Base-by-base conservation (phyloP, 2,113 vertebrate genomes). In the Archocentrus centrarchus region DNA sequence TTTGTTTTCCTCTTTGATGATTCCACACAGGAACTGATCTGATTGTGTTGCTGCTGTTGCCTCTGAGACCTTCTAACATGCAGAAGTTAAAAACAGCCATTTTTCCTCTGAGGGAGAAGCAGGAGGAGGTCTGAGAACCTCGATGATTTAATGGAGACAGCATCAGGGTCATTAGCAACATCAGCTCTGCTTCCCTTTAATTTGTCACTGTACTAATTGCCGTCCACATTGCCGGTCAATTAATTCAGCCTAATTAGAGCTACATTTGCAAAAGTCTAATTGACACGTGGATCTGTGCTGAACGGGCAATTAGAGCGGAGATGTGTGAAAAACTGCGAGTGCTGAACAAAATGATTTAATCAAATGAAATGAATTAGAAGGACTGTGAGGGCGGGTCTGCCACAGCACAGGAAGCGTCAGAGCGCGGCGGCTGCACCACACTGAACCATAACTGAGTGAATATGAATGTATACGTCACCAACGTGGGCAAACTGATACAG, bases 171-270 rank as follows among this genome's bases (percentile, higher is more conserved):
- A 88, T 93, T 90, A 92, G 53, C 90, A n/a, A 53, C 84, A 86
- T 79, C 70, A 81, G 84, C 84, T 87, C 86, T 89, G 92, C 89
- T 87, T 91, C 79, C 87, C 86, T 79, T 91, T 91, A 75, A 94
- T 93, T 92, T 88, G 89, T 91, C 90, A 75, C 77, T 75, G 55
- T 11, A 59, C 64, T 92, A 92, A 93, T 93, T 88, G 83, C 58
- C 35, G 85, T 91, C 84, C 86, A 90, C 92, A 86, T 68, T 47
- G 39, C 50, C 59, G 68, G 86, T 86, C 87, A 92, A 92, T 94
- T 93, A 93, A 95, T 94, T 92, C 79, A 82, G 84, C 77, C 84
- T 92, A 89, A 93, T 94, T 95, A 94, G 9, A 73, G 81, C 86
- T 79, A 39, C 83, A 90, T 84, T 89, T 91, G 85, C 88, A 13